Base-by-base conservation (phyloP, 2,797 vertebrate species). In the Rhabdomys pumilio region DNA sequence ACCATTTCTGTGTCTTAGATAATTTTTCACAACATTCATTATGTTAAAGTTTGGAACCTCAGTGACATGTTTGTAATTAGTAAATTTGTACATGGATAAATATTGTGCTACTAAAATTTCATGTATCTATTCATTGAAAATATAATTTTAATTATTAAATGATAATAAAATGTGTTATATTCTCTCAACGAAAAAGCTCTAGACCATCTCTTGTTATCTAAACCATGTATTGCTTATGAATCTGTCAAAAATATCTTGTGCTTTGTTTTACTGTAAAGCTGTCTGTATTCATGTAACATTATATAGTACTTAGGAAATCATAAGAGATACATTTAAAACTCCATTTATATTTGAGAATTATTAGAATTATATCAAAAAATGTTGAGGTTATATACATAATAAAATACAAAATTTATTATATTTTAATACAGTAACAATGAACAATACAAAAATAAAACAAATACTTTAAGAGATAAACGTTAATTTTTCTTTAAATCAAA, bases 11-110 rank as follows among this genome's bases (percentile, higher is more conserved):
- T 84, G 34, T 91, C 19, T 90, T 67, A 61, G 4, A 31, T 44
- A 94, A 83, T 85, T 92, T 92, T 88, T 61, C 31, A 53, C 55
- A 13, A 75, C 13, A 13, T 88, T 10, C 12, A 82, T 94, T 63
- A 13, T 9, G 7, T 65, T 15, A 26, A 80, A 2, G 6, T 65
- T 82, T 91, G 81, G 24, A 92, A 96, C 63, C 47, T 44, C 53
- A 92, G 29, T 61, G 73, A 77, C 0, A 61, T 83, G 87, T 94
- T 79, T 20, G 53, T 77, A 80, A 55, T 72, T 15, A 84, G 34
- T 72, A 26, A 63, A 8, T 14, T 24, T 81, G 0, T 69, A 13
- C 26, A 2, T 77, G 50, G 10, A 61, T 69, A 88, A 88, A 82
- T 93, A 5, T 73, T 41, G 20, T 85, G 34, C 1, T 79, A 69